These are phyloP conservation scores for Sciurus niger DNA, from an alignment of 2,113 vertebrate genomes.

Conservation along the genomic window DNA sequence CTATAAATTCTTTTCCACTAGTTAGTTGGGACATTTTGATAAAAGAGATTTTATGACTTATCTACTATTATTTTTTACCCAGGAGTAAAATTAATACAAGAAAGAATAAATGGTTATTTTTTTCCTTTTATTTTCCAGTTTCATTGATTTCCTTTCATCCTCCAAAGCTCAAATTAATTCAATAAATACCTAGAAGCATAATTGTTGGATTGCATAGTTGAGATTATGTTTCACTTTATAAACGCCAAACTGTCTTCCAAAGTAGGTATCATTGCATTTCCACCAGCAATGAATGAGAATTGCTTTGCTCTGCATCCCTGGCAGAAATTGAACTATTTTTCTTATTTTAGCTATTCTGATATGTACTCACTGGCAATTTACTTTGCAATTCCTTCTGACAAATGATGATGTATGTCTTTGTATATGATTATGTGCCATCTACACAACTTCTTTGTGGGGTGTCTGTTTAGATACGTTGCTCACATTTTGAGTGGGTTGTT, in stretches of 20 bases:
- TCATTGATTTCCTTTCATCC: not conserved
- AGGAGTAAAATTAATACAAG: not conserved
- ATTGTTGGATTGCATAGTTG: not conserved
- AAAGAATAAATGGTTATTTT: not conserved
- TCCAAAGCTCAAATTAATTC: not conserved
- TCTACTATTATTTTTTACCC: not conserved
- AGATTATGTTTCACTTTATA: not conserved
- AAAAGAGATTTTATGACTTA: not conserved
- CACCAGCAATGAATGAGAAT: not conserved
- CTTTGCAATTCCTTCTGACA: not conserved
- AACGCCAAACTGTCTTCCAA: not conserved
- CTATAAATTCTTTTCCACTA: not conserved
- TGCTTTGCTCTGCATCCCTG: not conserved
- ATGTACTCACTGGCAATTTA: not conserved
- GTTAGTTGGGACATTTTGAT: not conserved
- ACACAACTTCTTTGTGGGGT: not conserved
- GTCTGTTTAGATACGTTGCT: not conserved
- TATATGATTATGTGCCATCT: not conserved
- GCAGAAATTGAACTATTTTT: not conserved
- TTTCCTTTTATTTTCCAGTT: not conserved
- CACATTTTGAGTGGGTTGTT: too few relatives aligned
- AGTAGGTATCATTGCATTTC: not conserved
- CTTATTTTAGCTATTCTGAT: too few relatives aligned
- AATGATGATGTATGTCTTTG: too few relatives aligned
- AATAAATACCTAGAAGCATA: not conserved